Conservation (phyloP, 2,797 vertebrate species). For the Gymnopithys bicolor region DNA sequence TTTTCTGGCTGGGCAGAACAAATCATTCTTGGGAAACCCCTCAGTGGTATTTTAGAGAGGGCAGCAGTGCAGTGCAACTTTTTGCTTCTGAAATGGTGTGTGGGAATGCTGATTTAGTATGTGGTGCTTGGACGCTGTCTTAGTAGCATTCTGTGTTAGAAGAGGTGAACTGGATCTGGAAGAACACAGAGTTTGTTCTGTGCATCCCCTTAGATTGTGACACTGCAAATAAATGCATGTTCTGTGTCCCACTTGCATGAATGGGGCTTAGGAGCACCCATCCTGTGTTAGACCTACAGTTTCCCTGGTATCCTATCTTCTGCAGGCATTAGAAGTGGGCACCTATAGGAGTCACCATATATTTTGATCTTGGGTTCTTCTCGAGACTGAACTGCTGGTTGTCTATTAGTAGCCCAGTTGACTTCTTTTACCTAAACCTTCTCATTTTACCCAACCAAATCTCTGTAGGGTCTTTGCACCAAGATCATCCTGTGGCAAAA, state of each 20-base stretch:
- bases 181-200: background rate
- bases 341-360: background rate
- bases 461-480: background rate
- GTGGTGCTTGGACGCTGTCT: background rate
- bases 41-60: background rate
- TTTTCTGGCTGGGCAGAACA: background rate
- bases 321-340: background rate
- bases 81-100: background rate
- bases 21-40: background rate
- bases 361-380: background rate
- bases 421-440: background rate
- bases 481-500: background rate
- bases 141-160: background rate
- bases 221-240: background rate
- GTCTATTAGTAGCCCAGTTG: background rate
- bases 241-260: background rate
- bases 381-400: background rate
- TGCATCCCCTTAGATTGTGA: background rate
- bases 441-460: background rate
- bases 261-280: background rate
- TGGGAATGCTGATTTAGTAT: background rate
- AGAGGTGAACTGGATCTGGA: background rate
- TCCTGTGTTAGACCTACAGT: background rate
- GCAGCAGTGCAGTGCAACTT: background rate
- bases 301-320: background rate